Conservation (phyloP, 2,113 vertebrate genomes). For the Entelurus aequoreus region DNA sequence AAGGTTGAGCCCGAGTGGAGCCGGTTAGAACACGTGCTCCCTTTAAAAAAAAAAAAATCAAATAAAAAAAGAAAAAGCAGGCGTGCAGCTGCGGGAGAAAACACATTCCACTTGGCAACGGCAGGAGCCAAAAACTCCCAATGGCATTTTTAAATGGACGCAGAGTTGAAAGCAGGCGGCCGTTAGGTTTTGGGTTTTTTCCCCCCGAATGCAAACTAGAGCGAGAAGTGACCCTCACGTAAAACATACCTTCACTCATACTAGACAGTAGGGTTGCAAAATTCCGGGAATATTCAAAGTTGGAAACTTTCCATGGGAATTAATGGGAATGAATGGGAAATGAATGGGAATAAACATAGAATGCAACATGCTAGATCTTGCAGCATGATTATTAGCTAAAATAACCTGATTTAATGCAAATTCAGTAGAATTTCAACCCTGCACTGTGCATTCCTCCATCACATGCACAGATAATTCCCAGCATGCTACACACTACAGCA, state of each 20-base stretch:
- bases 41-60: conserved; percentile 38
- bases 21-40: conserved; percentile 66
- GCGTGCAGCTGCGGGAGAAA: conserved; percentile 65
- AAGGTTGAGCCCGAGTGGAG: conserved; percentile 67
- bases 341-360: no score
- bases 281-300: no score
- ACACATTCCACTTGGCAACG: conserved; percentile 61
- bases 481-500: no score
- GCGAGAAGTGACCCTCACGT: conserved; percentile 6
- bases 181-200: conserved; percentile 25
- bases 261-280: no score
- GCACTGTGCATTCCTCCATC: no score
- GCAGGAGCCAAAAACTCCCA: conserved; percentile 49
- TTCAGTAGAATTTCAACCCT: no score
- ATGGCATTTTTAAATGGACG: conserved; percentile 50
- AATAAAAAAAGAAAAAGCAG: conserved; percentile 35
- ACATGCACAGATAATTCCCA: no score
- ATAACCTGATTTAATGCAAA: no score
- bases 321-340: no score
- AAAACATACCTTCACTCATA: conserved; percentile 20
- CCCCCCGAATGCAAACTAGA: conserved; percentile 19
- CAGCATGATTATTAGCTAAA: no score
- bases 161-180: conserved; percentile 44
- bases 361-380: no score
- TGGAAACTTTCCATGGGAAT: no score